Evolutionary conservation across 2,888 invertebrate species (phyloP).

Genomic region (Eudemis profundana): DNA sequence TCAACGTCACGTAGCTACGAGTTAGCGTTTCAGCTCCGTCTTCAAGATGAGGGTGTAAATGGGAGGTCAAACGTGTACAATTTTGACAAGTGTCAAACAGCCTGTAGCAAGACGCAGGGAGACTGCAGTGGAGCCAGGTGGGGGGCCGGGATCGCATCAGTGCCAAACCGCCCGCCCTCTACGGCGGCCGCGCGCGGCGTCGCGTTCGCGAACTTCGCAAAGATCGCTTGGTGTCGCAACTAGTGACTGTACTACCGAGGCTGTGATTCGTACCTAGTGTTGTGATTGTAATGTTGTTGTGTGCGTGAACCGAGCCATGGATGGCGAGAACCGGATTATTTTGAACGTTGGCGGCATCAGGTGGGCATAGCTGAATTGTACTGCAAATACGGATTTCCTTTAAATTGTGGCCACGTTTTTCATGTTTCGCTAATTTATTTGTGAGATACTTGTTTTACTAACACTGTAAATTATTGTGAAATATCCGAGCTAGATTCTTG

Average conservation of each 20-base stretch:
- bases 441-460: no score
- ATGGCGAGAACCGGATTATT: constrained; percentile 97
- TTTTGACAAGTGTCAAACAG: constrained; percentile 52
- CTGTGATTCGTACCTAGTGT: constrained; percentile 56
- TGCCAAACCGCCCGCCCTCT: constrained; percentile 58
- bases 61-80: no score
- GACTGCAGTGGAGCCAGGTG: constrained; percentile 82
- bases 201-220: constrained; percentile 33
- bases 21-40: no score
- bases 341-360: constrained; percentile 97
- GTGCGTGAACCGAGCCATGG: constrained; percentile 84
- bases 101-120: constrained; percentile 64
- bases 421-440: neutral
- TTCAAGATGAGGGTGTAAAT: no score
- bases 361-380: constrained; percentile 68
- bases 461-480: no score
- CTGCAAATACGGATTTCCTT: neutral
- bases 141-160: constrained; percentile 69
- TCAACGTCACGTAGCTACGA: no score
- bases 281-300: constrained; percentile 55
- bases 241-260: constrained; percentile 43
- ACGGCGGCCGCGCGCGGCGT: constrained; percentile 55
- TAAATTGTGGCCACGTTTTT: constrained; percentile 31
- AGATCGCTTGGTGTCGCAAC: constrained; percentile 22
- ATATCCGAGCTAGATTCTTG: no score